Base-by-base conservation (phyloP, 2,888 invertebrate genomes). In the Erebia palarica region DNA sequence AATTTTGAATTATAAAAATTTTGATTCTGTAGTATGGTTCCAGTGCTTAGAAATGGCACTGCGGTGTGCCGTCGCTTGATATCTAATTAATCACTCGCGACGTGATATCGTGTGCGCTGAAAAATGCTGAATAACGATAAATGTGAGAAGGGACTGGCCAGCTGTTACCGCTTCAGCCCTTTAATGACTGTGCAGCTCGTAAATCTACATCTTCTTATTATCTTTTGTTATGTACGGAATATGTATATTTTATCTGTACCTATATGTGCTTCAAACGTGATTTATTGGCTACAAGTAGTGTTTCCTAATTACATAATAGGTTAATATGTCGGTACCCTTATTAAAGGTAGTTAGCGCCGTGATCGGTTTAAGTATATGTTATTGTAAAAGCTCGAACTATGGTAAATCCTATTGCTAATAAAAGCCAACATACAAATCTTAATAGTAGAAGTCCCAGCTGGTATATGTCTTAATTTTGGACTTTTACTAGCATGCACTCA, bases 21-120 rank as follows among this genome's bases (percentile, higher is more conserved):
- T n/a, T n/a, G n/a, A n/a, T n/a, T n/a, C n/a, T n/a, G 36, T 36
- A 36, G 36, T 36, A 36, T 7, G 36, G 7, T 7, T 36, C 7
- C 36, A 36, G 36, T 36, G 36, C 36, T 1, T 36, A 36, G 36
- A 36, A 14, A 47, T 53, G n/a, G 71, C 67, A 58, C 10, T 68
- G 67, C 71, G 69, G 70, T 72, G 13, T 68, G 67, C 71, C 68
- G 70, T 72, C 74, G 80, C 83, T 80, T 83, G 81, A 83, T 84
- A 82, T 79, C 86, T 89, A 90, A 90, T 90, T 90, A 91, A 90
- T 90, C 89, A 89, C 85, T 82, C 86, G 81, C 86, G 81, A 82
- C 78, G 84, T 86, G 86, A 89, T 90, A 90, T 88, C 86, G 87
- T 84, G 79, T 75, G 84, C 81, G 82, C 86, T 84, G 84, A 87